Percentiles rank a stretch among this genome's conserved stretches.
Evolutionary conservation across 2,113 vertebrate species (phyloP).

Genomic region (Columba livia): DNA sequence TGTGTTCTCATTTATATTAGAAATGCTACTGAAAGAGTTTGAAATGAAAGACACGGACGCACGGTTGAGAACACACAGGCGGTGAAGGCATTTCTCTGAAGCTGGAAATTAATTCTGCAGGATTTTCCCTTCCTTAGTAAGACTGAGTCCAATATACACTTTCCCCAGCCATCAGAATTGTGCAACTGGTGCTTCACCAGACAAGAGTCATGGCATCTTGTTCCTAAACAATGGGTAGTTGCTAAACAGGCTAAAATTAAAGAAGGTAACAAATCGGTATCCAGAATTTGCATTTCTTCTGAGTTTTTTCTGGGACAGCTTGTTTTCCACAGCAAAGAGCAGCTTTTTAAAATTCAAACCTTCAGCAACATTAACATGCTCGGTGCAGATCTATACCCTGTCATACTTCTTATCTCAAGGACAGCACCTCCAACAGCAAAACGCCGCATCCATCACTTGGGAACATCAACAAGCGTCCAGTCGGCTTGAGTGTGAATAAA

Average conservation of each 20-base stretch:
- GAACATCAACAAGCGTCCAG: slow-evolving; percentile 2
- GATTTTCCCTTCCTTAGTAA: not conserved
- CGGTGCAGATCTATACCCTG: not conserved
- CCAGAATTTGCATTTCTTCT: not conserved
- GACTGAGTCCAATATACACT: not conserved
- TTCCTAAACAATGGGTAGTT: not conserved
- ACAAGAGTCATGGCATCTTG: not conserved
- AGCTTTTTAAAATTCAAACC: not conserved
- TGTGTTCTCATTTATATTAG: not conserved
- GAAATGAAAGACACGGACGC: not conserved
- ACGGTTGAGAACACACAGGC: not conserved
- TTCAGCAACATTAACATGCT: slow-evolving; percentile 19
- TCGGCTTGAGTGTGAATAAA: not conserved
- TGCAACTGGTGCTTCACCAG: not conserved
- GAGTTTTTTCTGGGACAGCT: not conserved
- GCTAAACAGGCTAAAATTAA: not conserved
- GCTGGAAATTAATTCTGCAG: not conserved
- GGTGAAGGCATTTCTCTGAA: not conserved
- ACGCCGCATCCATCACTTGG: not conserved
- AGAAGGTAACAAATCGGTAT: not conserved
- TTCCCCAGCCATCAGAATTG: not conserved
- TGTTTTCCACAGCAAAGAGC: not conserved
- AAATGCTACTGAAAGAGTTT: not conserved
- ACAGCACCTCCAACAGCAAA: slow-evolving; percentile 33
- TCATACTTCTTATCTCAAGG: slow-evolving; percentile 37